These are phyloP conservation scores for Phalacrocorax brasilianus DNA, from an alignment of 2,113 vertebrate species.

Conservation along the genomic window DNA sequence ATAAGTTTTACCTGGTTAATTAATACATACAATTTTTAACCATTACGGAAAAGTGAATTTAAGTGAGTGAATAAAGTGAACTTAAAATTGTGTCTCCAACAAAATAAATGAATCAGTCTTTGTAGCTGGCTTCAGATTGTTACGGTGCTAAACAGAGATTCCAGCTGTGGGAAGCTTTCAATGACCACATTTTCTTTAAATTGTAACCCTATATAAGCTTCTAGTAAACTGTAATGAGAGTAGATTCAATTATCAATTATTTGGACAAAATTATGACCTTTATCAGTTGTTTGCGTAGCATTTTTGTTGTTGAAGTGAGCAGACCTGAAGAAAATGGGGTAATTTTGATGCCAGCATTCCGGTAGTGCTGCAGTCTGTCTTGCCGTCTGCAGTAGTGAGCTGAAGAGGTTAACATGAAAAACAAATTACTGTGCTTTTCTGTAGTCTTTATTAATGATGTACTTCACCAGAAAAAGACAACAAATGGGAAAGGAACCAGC, in stretches of 20 bases:
- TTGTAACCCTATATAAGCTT: not conserved
- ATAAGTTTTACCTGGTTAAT: not conserved
- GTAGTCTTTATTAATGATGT: constrained; percentile 34
- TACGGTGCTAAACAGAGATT: not conserved
- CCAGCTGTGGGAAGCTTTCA: not conserved
- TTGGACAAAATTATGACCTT: not conserved
- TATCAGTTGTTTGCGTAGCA: not conserved
- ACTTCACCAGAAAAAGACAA: constrained; percentile 7
- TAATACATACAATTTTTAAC: not conserved
- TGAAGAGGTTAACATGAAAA: constrained; percentile 49
- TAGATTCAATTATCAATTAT: not conserved
- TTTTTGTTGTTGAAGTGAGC: not conserved
- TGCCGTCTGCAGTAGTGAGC: not conserved
- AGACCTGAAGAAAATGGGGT: not conserved
- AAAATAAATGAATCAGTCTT: not conserved
- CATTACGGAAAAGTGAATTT: not conserved
- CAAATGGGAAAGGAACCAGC: constrained; percentile 6
- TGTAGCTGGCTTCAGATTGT: not conserved
- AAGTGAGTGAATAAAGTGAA: not conserved
- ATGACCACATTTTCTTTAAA: not conserved
- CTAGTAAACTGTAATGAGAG: not conserved
- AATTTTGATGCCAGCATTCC: not conserved
- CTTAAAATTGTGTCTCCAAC: not conserved
- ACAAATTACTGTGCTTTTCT: constrained; percentile 29
- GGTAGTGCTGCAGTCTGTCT: not conserved